Percentiles rank a stretch among this genome's conserved stretches.
Evolutionary conservation across 2,888 invertebrate genomes (phyloP).

Genomic region (Hirtodrosophila trivittata): DNA sequence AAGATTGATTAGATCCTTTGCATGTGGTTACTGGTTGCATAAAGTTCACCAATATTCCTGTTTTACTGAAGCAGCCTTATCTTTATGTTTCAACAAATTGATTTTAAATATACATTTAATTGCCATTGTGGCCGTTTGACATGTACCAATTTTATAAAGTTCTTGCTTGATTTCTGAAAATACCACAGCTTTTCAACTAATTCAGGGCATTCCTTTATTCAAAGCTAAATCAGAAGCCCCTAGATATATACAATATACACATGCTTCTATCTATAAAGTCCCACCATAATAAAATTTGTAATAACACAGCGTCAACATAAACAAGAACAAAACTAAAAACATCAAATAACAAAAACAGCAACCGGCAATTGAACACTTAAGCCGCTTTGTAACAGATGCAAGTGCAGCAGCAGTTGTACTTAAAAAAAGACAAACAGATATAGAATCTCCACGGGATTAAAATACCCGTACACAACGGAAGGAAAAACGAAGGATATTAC

Average conservation of each 20-base stretch:
- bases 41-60: conserved; percentile 1
- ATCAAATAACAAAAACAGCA: too few species aligned
- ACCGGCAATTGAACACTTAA: too few species aligned
- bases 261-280: too few species aligned
- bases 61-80: conserved; percentile 10
- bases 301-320: too few species aligned
- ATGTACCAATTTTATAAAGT: too few species aligned
- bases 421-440: conserved; percentile 10
- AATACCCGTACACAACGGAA: conserved; percentile 7
- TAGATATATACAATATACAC: too few species aligned
- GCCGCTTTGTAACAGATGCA: conserved; percentile 44
- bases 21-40: not conserved
- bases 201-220: too few species aligned
- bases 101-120: conserved; percentile 22
- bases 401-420: conserved; percentile 23
- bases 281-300: too few species aligned
- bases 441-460: conserved; percentile 22
- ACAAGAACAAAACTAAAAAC: too few species aligned
- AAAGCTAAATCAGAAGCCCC: too few species aligned
- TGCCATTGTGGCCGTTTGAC: conserved; percentile 15
- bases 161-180: too few species aligned
- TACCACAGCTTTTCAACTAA: too few species aligned
- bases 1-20: conserved; percentile 44
- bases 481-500: not conserved
- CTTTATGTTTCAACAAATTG: conserved; percentile 10